Evolutionary conservation across 2,113 vertebrate genomes (phyloP), one percentile per base, ranked within the genome.

Genomic region (Gobio gobio): DNA sequence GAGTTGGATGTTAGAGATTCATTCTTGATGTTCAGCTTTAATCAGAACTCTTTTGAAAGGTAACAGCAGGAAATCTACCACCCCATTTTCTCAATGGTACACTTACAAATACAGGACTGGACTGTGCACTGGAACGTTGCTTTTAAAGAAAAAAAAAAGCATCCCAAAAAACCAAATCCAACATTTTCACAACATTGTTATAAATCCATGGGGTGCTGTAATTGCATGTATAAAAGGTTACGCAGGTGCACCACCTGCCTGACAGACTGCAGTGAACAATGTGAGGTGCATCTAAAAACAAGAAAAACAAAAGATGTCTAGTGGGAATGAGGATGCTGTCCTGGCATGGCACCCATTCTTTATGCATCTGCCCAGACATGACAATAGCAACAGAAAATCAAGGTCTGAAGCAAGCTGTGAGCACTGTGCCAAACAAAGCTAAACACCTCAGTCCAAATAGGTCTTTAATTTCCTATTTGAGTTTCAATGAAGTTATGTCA

Each of bases 251-350:
- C 81, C 81, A 83, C 81, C 66, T 83, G 81, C 51, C 81, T 58
- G 81, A 56, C 51, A 83, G 66, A 83, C 66, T 58, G 66, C 66
- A 56, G 66, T 18, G 29, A 36, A 72, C 81, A 83, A 83, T 72
- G 81, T 83, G 81, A 83, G 49, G 29, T 36, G 81, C 81, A 58
- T 83, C 45, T 36, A 83, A 83, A 64, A 83, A 73, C 66, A 73
- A 58, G 81, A 58, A 58, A 40, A 83, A 83, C 66, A 83, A 72
- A 83, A 54, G 20, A 73, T 56, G 80, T 40, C 64, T 82, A 40
- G 45, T 82, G 80, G 80, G 49, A 29, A 36, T 43, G 66, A 56
- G 66, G 20, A 82, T 72, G 64, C 47, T 29, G 80, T 40, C 47
- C 33, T 73, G 81, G 66, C 66, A 73, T 16, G 10, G 10, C 33